Evolutionary conservation across 2,888 invertebrate genomes (phyloP).

Genomic region (Ichneumon xanthorius): DNA sequence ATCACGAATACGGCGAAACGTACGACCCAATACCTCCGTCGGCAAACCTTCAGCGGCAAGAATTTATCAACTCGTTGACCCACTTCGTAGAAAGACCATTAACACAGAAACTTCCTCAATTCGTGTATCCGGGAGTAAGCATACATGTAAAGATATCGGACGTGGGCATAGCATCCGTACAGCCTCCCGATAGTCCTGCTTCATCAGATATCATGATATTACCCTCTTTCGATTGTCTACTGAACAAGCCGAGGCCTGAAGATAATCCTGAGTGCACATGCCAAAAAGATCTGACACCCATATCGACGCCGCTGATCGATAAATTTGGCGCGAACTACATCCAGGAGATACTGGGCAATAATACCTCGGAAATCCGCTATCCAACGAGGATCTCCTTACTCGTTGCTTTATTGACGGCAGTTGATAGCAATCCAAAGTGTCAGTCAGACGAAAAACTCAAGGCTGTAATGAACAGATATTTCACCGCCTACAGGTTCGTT

Average conservation of each 20-base stretch:
- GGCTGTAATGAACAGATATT: constrained; percentile 30
- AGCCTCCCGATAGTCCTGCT: no score
- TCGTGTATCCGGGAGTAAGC: background rate
- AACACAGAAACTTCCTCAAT: background rate
- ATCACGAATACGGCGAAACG: background rate
- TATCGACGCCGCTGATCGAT: background rate
- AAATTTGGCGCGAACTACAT: background rate
- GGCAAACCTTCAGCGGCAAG: background rate
- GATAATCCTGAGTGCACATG: background rate
- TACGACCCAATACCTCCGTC: background rate
- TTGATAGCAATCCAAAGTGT: constrained; percentile 38
- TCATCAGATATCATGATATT: constrained; percentile 6
- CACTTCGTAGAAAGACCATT: background rate
- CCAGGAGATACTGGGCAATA: background rate
- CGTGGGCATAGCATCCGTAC: background rate
- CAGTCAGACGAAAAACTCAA: background rate
- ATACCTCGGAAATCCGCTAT: background rate
- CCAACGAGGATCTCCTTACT: background rate
- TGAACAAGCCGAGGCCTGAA: background rate
- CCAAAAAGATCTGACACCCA: background rate
- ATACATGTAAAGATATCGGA: background rate
- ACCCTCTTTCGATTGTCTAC: constrained; percentile 46
- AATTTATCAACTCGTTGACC: no score
- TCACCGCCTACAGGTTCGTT: constrained; percentile 59
- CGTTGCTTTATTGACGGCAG: constrained; percentile 55